Evolutionary conservation across 2,888 invertebrate species (phyloP), one percentile per base, ranked within the genome.

Genomic region (Thereva nobilitata): DNA sequence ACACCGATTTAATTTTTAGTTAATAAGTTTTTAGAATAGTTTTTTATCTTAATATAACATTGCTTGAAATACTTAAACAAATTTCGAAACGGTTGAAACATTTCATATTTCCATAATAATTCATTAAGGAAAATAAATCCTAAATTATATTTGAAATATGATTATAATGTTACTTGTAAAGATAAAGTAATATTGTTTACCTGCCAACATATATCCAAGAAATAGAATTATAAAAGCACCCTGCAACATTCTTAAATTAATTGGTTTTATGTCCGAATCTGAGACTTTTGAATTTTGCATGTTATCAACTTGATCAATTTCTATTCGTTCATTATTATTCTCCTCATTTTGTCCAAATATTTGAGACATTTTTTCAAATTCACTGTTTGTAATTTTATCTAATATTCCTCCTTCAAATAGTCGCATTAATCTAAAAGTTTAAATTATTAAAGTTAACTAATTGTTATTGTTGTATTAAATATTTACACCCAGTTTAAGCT

Each of bases 321-420:
- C 9, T 6, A 38, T 52, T 7, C 42, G 52, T 7, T 71, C 70
- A 5, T 67, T 66, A 57, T 70, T 70, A 23, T 71, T 68, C 49
- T 72, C 52, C 67, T 73, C 66, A 61, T 70, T 82, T 63, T 77
- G 78, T 12, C 78, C 78, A 12, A 75, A 78, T 47, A 83, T 80
- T 82, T 82, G 87, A 82, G 88, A 88, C 71, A 90, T 83, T 70
- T 86, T 87, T 75, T 86, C 88, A 75, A 90, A 91, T 74, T 91
- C 91, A 63, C 87, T 87, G 72, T 87, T 87, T 0, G 91, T 90
- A 84, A 91, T 89, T 81, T 90, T 90, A 0, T 87, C 86, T 61
- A 90, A 79, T 55, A 91, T 90, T 2, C 91, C 91, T 1, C 89
- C 88, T 81, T 91, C 90, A 73, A 90, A 91, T 5, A 90, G 82